phyloP scores from a whole-genome alignment of 2,888 invertebrate genomes.

The Campaea margaritaria region DNA sequence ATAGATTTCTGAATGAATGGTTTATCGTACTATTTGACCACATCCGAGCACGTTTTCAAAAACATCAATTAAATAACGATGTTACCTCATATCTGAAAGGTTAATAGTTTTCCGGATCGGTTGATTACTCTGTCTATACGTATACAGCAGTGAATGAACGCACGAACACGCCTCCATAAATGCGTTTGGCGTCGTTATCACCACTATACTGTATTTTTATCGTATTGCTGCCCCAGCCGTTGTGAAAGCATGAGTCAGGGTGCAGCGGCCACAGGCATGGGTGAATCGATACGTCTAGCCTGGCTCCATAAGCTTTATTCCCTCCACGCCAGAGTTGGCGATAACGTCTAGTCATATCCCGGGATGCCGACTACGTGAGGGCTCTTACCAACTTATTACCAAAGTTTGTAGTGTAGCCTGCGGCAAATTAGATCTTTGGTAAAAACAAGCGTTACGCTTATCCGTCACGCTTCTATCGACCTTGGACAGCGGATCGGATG shows the following conservation, averaged over 20 bases:
- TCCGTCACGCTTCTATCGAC: slow-evolving; percentile 46
- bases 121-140: slow-evolving; percentile 11
- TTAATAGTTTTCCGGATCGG: neutral
- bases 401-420: slow-evolving; percentile 31
- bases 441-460: slow-evolving; percentile 40
- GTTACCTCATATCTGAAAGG: too few relatives aligned
- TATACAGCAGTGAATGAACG: slow-evolving; percentile 9
- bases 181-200: slow-evolving; percentile 25
- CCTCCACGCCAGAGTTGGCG: slow-evolving; percentile 37
- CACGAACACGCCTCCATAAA: slow-evolving; percentile 20
- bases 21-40: too few relatives aligned
- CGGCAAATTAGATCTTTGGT: slow-evolving; percentile 22
- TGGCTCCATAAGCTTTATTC: slow-evolving; percentile 43
- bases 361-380: slow-evolving; percentile 6
- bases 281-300: slow-evolving; percentile 58
- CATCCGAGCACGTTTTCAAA: too few relatives aligned
- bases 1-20: too few relatives aligned
- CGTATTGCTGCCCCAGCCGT: slow-evolving; percentile 27
- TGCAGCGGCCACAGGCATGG: slow-evolving; percentile 37
- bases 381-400: slow-evolving; percentile 9
- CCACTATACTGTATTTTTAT: slow-evolving; percentile 28
- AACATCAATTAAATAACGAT: too few relatives aligned
- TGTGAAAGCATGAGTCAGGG: slow-evolving; percentile 32
- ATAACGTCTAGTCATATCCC: slow-evolving; percentile 34
- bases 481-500: slow-evolving; percentile 46